These are phyloP conservation scores for Axis porcinus DNA, from an alignment of 2,113 vertebrate genomes.

Conservation along the genomic window DNA sequence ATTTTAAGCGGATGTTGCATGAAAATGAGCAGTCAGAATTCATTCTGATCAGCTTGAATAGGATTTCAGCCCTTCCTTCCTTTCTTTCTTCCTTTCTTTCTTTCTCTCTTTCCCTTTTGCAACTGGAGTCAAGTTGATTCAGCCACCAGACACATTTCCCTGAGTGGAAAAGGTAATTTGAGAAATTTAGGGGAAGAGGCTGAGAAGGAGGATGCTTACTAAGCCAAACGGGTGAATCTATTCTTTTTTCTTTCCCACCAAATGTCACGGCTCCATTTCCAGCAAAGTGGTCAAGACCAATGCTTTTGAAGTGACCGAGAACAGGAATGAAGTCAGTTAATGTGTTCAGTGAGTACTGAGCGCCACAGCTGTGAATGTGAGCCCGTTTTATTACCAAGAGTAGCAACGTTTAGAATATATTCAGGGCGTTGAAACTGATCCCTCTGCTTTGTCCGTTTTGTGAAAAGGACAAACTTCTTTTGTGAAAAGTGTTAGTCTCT, in stretches of 20 bases:
- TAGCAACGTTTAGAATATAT: background rate
- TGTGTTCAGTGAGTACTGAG: background rate
- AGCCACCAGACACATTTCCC: background rate
- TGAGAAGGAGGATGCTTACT: background rate
- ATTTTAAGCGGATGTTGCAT: background rate
- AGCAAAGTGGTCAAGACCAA: background rate
- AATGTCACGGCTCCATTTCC: background rate
- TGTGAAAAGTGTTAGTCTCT: background rate
- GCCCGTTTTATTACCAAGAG: background rate
- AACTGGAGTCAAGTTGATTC: background rate
- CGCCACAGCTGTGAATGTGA: background rate
- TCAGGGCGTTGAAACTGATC: background rate
- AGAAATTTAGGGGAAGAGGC: background rate
- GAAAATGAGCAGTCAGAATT: background rate
- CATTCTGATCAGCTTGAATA: background rate
- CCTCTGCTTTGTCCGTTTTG: background rate
- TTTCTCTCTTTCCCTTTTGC: background rate
- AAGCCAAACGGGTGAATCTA: background rate
- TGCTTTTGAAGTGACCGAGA: background rate
- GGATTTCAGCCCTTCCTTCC: background rate
- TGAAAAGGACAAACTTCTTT: background rate
- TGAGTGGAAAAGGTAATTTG: conserved; percentile 5
- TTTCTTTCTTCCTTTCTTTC: background rate
- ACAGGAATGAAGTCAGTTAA: background rate
- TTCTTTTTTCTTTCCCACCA: background rate